Evolutionary conservation across 2,888 invertebrate genomes (phyloP), one percentile per base, ranked within the genome.

Genomic region (Caenorhabditis uteleia): DNA sequence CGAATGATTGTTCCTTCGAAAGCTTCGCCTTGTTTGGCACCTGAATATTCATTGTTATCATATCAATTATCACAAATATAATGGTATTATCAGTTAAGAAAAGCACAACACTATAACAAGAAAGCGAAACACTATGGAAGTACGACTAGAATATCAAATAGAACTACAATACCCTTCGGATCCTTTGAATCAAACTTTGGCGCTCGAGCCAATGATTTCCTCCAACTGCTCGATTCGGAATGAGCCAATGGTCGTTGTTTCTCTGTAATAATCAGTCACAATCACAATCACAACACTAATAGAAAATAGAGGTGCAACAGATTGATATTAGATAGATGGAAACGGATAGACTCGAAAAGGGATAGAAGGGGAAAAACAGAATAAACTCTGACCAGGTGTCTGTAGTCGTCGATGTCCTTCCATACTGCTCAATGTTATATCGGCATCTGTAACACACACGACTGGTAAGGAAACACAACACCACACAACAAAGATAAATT

Each of bases 1-100:
- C 83, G 68, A 36, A 83, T 80, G 25, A 83, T 58, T 31, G 74
- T 74, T 57, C 82, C 82, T 64, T 82, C 82, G 64, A 81, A 82
- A 27, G 75, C 70, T 34, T 82, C 82, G 8, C 77, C 82, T 44
- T 68, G 70, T 68, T 62, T 68, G 16, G 76, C 64, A n/a, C 82
- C 82, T 82, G 51, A 69, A 82, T 39, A n/a, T 34, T n/a, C 14
- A 7, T 25, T 18, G 12, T 1, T 43, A 31, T 40, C 21, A 49
- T 14, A 14, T 29, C 25, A 36, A 1, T 42, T 33, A 21, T 43
- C 21, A 21, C 27, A 23, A 3, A n/a, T 7, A 45, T 10, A 36
- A 29, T n/a, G 23, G 39, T 31, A 12, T 23, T n/a, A n/a, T n/a
- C n/a, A n/a, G n/a, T n/a, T n/a, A n/a, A n/a, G 34, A 34, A 34